phyloP scores from a whole-genome alignment of 2,797 vertebrate genomes.

The Sebastes alutus region DNA sequence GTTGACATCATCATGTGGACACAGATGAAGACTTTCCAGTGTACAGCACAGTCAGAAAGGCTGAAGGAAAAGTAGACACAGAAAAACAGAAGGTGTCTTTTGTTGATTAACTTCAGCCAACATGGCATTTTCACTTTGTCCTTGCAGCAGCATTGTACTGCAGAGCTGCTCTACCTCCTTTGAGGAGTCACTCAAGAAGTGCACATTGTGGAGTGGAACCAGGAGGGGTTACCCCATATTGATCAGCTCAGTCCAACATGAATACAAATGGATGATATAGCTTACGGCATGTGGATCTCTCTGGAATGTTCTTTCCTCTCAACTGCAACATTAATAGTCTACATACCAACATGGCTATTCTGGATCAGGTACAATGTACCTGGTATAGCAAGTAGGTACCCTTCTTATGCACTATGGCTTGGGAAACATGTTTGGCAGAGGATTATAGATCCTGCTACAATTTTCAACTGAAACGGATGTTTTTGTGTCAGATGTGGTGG shows the following conservation, averaged over 20 bases:
- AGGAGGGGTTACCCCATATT: slow-evolving; percentile 20
- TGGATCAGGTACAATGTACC: background rate
- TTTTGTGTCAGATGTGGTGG: too few species aligned
- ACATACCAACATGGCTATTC: background rate
- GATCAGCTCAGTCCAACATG: slow-evolving; percentile 26
- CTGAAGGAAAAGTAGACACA: background rate
- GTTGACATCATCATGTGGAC: background rate
- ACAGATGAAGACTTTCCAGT: background rate
- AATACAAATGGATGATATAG: slow-evolving; percentile 44
- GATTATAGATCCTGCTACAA: background rate
- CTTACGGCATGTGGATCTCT: slow-evolving; percentile 3
- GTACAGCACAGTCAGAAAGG: background rate
- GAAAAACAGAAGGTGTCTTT: background rate
- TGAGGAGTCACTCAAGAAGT: background rate
- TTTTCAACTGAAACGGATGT: background rate
- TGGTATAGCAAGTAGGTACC: background rate
- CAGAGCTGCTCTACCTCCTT: background rate
- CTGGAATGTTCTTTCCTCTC: background rate
- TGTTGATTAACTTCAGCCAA: slow-evolving; percentile 1
- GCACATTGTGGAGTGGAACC: background rate
- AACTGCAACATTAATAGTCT: background rate
- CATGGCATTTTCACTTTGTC: background rate
- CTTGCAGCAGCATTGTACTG: background rate
- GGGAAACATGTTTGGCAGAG: background rate
- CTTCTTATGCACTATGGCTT: background rate